Percentiles rank a stretch among this genome's conserved stretches.
phyloP scores from a whole-genome alignment of 2,888 invertebrate genomes.

The Lottia gigantea region DNA sequence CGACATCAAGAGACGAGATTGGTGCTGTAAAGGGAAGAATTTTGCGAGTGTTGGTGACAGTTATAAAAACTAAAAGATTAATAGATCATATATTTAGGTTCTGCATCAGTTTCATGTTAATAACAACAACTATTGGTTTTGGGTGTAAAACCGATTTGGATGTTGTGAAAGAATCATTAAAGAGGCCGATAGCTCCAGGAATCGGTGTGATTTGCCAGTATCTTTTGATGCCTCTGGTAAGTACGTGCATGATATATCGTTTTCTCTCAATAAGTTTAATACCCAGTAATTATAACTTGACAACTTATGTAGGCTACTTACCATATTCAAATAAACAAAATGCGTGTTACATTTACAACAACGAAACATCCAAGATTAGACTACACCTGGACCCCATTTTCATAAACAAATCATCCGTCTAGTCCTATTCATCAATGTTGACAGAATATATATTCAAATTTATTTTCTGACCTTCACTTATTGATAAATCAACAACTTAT shows the following conservation, averaged over 20 bases:
- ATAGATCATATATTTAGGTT: slow-evolving; percentile 60
- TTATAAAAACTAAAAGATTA: slow-evolving; percentile 36
- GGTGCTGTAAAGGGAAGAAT: slow-evolving; percentile 12
- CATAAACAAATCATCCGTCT: too few species aligned
- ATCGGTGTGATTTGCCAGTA: slow-evolving; percentile 72
- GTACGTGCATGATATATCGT: slow-evolving; percentile 26
- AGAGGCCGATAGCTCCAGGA: slow-evolving; percentile 69
- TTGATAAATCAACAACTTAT: too few species aligned
- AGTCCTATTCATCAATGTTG: too few species aligned
- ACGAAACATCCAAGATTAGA: too few species aligned
- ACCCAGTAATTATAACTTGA: too few species aligned
- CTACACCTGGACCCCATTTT: too few species aligned
- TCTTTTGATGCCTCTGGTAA: slow-evolving; percentile 71
- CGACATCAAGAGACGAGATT: neutral
- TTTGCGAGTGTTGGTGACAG: slow-evolving; percentile 27
- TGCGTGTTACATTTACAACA: too few species aligned
- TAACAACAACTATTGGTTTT: slow-evolving; percentile 68
- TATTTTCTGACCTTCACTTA: too few species aligned
- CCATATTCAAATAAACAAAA: too few species aligned
- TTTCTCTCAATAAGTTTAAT: too few species aligned
- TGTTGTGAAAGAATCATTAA: slow-evolving; percentile 66
- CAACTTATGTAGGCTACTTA: too few species aligned
- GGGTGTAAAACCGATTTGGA: slow-evolving; percentile 69
- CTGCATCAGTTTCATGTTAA: slow-evolving; percentile 61
- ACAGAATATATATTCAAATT: too few species aligned